Evolutionary conservation across 2,888 invertebrate genomes (phyloP).

Genomic region (Uloborus plumipes): DNA sequence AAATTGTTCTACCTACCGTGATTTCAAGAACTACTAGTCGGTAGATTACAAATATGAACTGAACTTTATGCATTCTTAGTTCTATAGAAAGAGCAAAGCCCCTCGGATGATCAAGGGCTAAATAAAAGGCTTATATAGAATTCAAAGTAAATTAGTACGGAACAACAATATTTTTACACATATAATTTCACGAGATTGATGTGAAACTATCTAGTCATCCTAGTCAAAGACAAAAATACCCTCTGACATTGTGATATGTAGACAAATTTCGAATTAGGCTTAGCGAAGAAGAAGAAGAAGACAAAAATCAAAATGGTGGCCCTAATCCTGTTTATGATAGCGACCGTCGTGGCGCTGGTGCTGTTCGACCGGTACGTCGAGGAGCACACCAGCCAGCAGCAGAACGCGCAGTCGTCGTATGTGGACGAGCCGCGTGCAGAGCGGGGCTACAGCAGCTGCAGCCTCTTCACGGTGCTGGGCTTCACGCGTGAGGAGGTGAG

Average conservation of each 20-base stretch:
- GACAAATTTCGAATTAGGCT: neutral
- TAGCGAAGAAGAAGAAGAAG: neutral
- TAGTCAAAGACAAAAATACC: neutral
- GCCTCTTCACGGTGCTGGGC: slow-evolving; percentile 59
- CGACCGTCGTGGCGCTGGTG: slow-evolving; percentile 54
- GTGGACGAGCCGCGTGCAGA: slow-evolving; percentile 38
- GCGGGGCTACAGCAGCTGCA: slow-evolving; percentile 45
- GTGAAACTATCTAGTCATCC: too few relatives aligned
- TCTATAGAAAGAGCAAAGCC: too few relatives aligned
- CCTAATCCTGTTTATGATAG: slow-evolving; percentile 50
- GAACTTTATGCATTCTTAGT: too few relatives aligned
- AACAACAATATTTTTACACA: too few relatives aligned
- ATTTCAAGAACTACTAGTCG: too few relatives aligned
- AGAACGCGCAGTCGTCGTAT: slow-evolving; percentile 8
- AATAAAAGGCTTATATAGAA: too few relatives aligned
- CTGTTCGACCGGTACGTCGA: slow-evolving; percentile 56
- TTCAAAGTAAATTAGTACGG: too few relatives aligned
- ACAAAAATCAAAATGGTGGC: slow-evolving; percentile 43
- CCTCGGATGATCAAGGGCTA: too few relatives aligned
- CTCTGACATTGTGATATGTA: neutral
- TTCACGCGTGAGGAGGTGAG: slow-evolving; percentile 52
- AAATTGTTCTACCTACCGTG: too few relatives aligned
- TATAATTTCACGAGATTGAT: too few relatives aligned
- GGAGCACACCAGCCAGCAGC: slow-evolving; percentile 26
- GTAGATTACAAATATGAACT: too few relatives aligned